Evolutionary conservation across 2,797 vertebrate genomes (phyloP).

Genomic region (Macropus fuliginosus): DNA sequence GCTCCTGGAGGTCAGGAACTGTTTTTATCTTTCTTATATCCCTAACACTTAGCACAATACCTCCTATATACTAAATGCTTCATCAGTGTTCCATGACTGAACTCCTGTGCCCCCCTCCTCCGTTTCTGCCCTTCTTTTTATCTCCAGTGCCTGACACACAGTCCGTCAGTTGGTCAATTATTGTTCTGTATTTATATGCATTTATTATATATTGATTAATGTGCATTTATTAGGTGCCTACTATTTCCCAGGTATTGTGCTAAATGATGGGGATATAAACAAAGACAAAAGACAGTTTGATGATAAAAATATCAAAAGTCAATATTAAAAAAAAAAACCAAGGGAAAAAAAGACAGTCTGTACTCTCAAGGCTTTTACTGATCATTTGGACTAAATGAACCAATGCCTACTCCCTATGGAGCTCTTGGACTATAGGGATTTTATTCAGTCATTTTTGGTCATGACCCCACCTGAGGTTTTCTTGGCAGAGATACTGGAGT

Average conservation of each 20-base stretch:
- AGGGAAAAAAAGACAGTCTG: not conserved
- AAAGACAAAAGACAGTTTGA: not conserved
- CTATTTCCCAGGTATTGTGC: not conserved
- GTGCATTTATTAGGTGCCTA: not conserved
- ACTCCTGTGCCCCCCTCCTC: not conserved
- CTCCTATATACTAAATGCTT: not conserved
- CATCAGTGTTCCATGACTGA: not conserved
- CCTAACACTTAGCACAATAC: not conserved
- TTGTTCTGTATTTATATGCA: not conserved
- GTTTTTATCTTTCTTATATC: not conserved
- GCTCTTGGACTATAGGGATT: not conserved
- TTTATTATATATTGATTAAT: not conserved
- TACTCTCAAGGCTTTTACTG: not conserved
- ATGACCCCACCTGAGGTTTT: not conserved
- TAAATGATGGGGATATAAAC: not conserved
- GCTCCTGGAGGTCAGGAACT: not conserved
- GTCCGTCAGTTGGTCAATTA: not conserved
- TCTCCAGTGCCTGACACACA: not conserved
- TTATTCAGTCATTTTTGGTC: not conserved
- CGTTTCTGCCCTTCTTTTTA: not conserved
- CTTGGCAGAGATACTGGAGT: not conserved
- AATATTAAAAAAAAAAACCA: not conserved
- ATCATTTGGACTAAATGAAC: not conserved
- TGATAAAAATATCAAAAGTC: not conserved
- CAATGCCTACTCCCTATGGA: not conserved